Evolutionary conservation across 2,797 vertebrate species (phyloP).

Genomic region (Centroberyx gerrardi): DNA sequence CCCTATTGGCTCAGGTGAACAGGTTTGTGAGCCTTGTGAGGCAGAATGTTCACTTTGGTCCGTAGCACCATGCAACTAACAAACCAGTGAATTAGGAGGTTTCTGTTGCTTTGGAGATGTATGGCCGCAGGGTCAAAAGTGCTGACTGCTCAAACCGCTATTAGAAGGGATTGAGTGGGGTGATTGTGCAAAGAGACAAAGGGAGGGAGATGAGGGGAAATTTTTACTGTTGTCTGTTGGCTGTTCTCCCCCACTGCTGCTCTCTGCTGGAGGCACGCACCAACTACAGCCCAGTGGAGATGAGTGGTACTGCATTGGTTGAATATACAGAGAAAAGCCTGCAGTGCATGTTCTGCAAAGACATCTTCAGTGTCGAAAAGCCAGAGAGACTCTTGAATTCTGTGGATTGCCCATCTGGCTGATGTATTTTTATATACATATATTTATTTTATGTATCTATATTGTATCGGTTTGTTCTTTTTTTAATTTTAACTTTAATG

Average conservation of each 20-base stretch:
- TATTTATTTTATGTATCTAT: too few relatives aligned
- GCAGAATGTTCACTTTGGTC: slow-evolving; percentile 65
- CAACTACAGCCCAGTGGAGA: slow-evolving; percentile 25
- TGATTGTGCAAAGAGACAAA: slow-evolving; percentile 65
- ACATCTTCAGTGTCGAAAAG: background rate
- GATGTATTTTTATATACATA: too few relatives aligned
- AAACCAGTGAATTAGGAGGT: slow-evolving; percentile 51
- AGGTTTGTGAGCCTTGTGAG: slow-evolving; percentile 38
- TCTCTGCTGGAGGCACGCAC: slow-evolving; percentile 53
- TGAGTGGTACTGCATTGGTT: background rate
- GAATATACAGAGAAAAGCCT: background rate
- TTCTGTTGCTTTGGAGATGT: slow-evolving; percentile 53
- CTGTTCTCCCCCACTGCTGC: slow-evolving; percentile 33
- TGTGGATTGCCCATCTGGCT: too few relatives aligned
- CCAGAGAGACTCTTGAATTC: too few relatives aligned
- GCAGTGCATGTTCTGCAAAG: background rate
- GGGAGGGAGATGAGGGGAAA: slow-evolving; percentile 46
- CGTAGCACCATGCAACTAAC: slow-evolving; percentile 36
- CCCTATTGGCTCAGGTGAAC: slow-evolving; percentile 49
- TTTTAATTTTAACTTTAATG: too few relatives aligned
- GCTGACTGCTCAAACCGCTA: slow-evolving; percentile 67
- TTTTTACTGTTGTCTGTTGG: background rate
- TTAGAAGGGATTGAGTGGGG: slow-evolving; percentile 42
- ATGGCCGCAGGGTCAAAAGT: slow-evolving; percentile 38
- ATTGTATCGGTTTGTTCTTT: too few relatives aligned